phyloP scores from a whole-genome alignment of 2,113 vertebrate species.

The Pantherophis guttatus region DNA sequence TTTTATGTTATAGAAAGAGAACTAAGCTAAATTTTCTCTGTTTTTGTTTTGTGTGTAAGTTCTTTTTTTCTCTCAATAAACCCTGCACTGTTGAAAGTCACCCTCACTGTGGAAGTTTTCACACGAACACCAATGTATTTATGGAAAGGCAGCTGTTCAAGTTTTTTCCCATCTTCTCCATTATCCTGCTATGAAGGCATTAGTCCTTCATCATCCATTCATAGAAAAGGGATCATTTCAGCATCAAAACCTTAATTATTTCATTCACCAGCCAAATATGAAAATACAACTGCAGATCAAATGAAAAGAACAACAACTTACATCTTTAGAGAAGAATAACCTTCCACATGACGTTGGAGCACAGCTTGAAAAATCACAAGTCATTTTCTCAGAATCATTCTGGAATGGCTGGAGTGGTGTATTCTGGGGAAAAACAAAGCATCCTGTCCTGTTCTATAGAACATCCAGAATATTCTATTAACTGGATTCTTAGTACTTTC shows the following conservation, averaged over 20 bases:
- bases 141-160: not conserved
- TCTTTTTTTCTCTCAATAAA: slow-evolving; percentile 17
- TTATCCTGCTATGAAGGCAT: not conserved
- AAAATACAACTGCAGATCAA: slow-evolving; percentile 7
- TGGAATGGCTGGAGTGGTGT: not conserved
- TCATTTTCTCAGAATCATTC: not conserved
- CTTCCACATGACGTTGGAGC: not conserved
- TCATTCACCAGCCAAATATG: not conserved
- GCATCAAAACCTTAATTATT: not conserved
- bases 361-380: not conserved
- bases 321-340: not conserved
- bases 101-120: slow-evolving; percentile 3
- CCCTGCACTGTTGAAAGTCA: not conserved
- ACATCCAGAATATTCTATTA: not conserved
- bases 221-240: not conserved
- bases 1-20: slow-evolving; percentile 35
- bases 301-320: not conserved
- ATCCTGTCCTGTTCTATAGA: not conserved
- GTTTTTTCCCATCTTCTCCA: not conserved
- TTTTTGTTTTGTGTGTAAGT: not conserved
- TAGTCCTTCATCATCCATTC: not conserved
- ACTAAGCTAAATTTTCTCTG: not conserved
- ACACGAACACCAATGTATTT: slow-evolving; percentile 8
- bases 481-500: not conserved
- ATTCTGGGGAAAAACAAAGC: not conserved